A percentile compares a stretch with the other conserved stretches of the same genome.
These are phyloP conservation scores for Corythornis leucogaster DNA, from an alignment of 2,797 vertebrate genomes.

Conservation along the genomic window DNA sequence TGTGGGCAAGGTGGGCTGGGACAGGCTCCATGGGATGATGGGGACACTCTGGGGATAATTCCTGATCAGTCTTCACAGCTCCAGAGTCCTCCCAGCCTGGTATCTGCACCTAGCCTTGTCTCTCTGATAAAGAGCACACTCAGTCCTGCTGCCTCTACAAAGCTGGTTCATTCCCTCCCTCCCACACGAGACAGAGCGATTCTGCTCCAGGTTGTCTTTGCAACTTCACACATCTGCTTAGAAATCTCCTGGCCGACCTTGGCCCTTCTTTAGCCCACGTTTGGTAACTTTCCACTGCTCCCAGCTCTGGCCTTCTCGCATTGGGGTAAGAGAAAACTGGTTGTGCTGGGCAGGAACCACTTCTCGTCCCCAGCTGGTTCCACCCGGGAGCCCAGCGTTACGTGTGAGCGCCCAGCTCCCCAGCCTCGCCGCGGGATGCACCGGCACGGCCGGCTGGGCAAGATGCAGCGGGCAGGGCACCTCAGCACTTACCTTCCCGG, in stretches of 20 bases:
- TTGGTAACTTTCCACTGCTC: slow-evolving; percentile 70
- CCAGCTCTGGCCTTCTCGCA: not conserved
- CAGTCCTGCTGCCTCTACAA: fast-evolving
- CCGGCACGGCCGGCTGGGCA: fast-evolving
- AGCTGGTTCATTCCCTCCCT: not conserved
- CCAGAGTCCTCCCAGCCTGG: not conserved
- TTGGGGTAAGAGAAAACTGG: slow-evolving; percentile 60
- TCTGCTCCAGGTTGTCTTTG: slow-evolving; percentile 26
- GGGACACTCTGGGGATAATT: not conserved
- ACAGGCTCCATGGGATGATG: not conserved
- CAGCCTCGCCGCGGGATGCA: fast-evolving
- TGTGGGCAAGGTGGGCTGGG: not conserved
- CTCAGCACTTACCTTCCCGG: not conserved
- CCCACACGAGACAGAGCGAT: not conserved
- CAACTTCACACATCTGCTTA: not conserved
- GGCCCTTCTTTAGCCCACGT: slow-evolving; percentile 34
- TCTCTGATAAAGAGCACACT: fast-evolving
- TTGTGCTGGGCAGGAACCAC: slow-evolving; percentile 65
- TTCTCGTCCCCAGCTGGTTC: slow-evolving; percentile 31
- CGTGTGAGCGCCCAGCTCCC: not conserved
- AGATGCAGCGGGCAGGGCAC: not conserved
- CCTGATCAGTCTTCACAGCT: not conserved
- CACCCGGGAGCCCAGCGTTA: slow-evolving; percentile 26
- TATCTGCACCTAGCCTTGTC: fast-evolving
- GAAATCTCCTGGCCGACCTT: slow-evolving; percentile 61